phyloP scores from a whole-genome alignment of 2,888 invertebrate species.

The Drosophila glabriapex region DNA sequence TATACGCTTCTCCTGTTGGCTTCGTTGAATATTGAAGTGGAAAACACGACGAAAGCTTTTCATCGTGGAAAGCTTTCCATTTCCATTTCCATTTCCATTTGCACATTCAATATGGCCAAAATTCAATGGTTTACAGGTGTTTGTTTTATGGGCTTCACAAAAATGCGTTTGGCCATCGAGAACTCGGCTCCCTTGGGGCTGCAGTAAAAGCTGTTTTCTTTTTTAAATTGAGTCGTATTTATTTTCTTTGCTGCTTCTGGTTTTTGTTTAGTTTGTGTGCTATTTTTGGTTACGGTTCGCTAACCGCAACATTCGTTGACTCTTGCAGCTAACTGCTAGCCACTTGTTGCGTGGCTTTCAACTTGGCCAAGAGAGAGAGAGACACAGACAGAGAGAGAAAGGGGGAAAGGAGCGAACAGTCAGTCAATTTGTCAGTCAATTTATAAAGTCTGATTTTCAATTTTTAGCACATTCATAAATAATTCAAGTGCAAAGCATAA shows the following conservation, averaged over 20 bases:
- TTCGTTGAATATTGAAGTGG: slow-evolving; percentile 71
- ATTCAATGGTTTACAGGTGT: slow-evolving; percentile 72
- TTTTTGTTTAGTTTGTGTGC: slow-evolving; percentile 2
- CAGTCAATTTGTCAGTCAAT: slow-evolving; percentile 23
- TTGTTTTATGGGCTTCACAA: slow-evolving; percentile 59
- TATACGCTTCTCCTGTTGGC: slow-evolving; percentile 62
- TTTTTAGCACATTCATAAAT: slow-evolving; percentile 59
- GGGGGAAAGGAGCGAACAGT: slow-evolving; percentile 1
- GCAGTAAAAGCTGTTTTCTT: slow-evolving; percentile 32
- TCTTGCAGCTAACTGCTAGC: slow-evolving; percentile 41
- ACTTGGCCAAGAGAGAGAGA: slow-evolving; percentile 15
- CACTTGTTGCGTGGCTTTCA: slow-evolving; percentile 65
- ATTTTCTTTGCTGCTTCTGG: neutral
- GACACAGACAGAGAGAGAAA: neutral
- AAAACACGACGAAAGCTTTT: slow-evolving; percentile 48
- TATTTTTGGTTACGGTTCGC: slow-evolving; percentile 28
- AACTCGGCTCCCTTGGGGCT: slow-evolving; percentile 19
- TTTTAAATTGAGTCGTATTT: slow-evolving; percentile 26
- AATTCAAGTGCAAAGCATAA: slow-evolving; percentile 48
- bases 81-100: slow-evolving; percentile 45
- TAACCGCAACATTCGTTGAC: slow-evolving; percentile 45
- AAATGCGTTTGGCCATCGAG: slow-evolving; percentile 23
- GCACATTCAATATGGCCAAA: slow-evolving; percentile 21
- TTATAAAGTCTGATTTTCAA: slow-evolving; percentile 35
- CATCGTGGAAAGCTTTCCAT: slow-evolving; percentile 35